Evolutionary conservation across 2,113 vertebrate species (phyloP).

Genomic region (Sylvia atricapilla): DNA sequence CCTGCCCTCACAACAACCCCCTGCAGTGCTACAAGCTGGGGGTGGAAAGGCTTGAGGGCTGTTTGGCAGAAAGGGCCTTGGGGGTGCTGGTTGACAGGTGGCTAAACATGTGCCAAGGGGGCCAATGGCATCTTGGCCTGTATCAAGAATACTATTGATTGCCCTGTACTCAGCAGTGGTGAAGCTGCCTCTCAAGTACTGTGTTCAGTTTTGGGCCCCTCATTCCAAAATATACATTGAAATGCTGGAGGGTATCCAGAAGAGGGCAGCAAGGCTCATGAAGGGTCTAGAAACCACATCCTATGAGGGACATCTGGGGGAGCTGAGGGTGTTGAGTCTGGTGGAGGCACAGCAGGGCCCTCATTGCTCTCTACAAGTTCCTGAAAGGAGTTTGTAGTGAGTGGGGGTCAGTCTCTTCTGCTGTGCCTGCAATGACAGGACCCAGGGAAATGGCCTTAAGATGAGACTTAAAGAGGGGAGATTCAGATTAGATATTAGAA

Average conservation of each 20-base stretch:
- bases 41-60: neutral
- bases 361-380: fast-evolving
- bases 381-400: neutral
- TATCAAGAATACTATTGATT: neutral
- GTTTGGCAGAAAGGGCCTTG: neutral
- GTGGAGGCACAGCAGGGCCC: neutral
- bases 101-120: neutral
- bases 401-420: fast-evolving
- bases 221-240: neutral
- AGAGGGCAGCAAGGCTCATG: fast-evolving
- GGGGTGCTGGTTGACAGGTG: neutral
- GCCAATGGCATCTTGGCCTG: neutral
- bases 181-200: neutral
- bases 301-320: no score
- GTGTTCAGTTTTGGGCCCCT: neutral
- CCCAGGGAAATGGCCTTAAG: neutral
- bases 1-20: neutral
- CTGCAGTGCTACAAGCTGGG: neutral
- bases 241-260: neutral
- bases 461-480: neutral
- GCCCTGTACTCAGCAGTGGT: neutral
- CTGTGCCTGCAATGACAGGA: neutral
- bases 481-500: neutral
- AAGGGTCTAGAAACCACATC: neutral
- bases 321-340: neutral